phyloP scores from a whole-genome alignment of 2,797 vertebrate genomes.

The Trichosurus vulpecula region DNA sequence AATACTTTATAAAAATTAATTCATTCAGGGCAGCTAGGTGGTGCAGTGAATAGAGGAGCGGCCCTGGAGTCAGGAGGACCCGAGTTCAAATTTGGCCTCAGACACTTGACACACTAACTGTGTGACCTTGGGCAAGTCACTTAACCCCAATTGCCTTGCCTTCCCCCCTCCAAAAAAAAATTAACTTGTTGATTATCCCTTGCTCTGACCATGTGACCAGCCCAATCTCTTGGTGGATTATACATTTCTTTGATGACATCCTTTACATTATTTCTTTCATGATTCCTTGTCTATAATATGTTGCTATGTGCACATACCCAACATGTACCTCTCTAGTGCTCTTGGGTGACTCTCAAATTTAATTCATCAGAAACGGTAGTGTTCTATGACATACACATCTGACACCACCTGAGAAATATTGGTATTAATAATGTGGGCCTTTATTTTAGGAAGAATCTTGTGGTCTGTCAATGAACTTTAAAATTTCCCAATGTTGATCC shows the following conservation, averaged over 20 bases:
- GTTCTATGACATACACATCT: neutral
- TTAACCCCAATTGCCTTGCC: too few species aligned
- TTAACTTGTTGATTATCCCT: neutral
- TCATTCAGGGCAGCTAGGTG: too few species aligned
- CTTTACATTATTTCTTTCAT: neutral
- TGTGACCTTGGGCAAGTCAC: too few species aligned
- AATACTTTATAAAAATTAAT: too few species aligned
- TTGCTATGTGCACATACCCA: neutral
- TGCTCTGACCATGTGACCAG: neutral
- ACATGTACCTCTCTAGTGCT: neutral
- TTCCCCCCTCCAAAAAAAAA: too few species aligned
- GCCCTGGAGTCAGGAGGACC: too few species aligned
- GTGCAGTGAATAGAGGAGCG: too few species aligned
- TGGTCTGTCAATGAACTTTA: neutral
- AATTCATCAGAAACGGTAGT: neutral
- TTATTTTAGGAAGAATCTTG: neutral
- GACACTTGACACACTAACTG: too few species aligned
- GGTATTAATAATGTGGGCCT: neutral
- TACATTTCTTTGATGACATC: neutral
- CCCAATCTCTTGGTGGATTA: neutral
- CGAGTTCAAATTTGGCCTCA: too few species aligned
- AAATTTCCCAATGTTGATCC: neutral
- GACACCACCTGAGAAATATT: neutral
- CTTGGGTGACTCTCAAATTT: neutral
- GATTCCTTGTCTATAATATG: neutral